Percentiles rank a stretch among this genome's conserved stretches.
phyloP scores from a whole-genome alignment of 2,113 vertebrate species.

The Vulpes vulpes region DNA sequence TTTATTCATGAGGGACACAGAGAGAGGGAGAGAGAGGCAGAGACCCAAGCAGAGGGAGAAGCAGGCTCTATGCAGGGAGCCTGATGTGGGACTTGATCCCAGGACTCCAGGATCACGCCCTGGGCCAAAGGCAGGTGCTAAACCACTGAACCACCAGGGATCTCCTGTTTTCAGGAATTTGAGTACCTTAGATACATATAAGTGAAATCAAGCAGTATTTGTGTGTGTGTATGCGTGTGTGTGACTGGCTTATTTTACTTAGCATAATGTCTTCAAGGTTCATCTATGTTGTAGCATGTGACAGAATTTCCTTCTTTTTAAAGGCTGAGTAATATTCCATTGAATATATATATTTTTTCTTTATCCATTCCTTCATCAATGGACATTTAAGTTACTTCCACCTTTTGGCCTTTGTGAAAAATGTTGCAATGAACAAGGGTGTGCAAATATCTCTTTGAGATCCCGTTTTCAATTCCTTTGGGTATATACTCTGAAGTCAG shows the following conservation, averaged over 20 bases:
- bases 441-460: not conserved
- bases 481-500: not conserved
- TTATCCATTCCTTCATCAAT: not conserved
- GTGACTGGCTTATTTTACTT: not conserved
- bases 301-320: not conserved
- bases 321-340: not conserved
- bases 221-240: not conserved
- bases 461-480: not conserved
- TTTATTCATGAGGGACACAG: too few species aligned
- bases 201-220: not conserved
- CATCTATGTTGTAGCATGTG: not conserved
- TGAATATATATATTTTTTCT: not conserved
- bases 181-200: not conserved
- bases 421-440: not conserved
- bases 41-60: too few species aligned
- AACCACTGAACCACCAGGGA: too few species aligned
- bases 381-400: not conserved
- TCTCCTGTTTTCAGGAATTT: not conserved
- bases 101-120: too few species aligned
- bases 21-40: too few species aligned
- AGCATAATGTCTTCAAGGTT: not conserved
- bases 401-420: not conserved
- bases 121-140: too few species aligned
- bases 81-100: too few species aligned
- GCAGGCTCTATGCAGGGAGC: too few species aligned